Conservation (phyloP, 1,140 invertebrate species). For the Palaemon carinicauda region DNA sequence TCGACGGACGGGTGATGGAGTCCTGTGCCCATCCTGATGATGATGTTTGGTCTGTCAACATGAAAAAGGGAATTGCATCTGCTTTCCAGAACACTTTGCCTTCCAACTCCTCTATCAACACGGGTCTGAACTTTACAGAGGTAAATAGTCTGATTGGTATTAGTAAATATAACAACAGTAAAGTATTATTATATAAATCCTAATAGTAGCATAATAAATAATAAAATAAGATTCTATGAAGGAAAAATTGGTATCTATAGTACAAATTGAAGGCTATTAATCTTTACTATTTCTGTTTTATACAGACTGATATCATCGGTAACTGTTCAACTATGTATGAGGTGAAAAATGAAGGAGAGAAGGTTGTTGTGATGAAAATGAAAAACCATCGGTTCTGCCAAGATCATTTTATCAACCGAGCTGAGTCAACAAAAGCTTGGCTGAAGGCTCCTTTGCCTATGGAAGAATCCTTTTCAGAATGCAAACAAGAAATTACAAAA, state of each 20-base stretch:
- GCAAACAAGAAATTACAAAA: background rate
- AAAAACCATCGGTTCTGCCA: conserved; percentile 36
- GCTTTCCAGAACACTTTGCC: conserved; percentile 19
- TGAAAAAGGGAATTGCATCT: conserved; percentile 35
- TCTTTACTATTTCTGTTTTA: background rate
- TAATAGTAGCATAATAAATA: too few relatives aligned
- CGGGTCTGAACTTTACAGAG: background rate
- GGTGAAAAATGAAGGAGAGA: background rate
- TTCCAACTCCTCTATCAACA: background rate
- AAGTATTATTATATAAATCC: too few relatives aligned
- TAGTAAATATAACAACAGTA: too few relatives aligned
- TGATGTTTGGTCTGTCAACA: conserved; percentile 7
- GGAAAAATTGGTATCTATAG: background rate
- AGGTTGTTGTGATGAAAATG: conserved; percentile 4
- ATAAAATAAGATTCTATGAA: too few relatives aligned
- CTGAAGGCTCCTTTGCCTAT: too few relatives aligned
- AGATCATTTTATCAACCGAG: too few relatives aligned
- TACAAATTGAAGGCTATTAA: background rate
- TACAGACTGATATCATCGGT: conserved; percentile 33
- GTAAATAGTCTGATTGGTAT: background rate
- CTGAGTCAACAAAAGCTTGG: too few relatives aligned
- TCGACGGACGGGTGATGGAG: conserved; percentile 5
- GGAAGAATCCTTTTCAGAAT: too few relatives aligned
- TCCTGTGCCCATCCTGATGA: conserved; percentile 3
- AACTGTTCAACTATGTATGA: conserved; percentile 24